Evolutionary conservation across 2,888 invertebrate genomes (phyloP), one percentile per base, ranked within the genome.

Genomic region (Netelia inedita): DNA sequence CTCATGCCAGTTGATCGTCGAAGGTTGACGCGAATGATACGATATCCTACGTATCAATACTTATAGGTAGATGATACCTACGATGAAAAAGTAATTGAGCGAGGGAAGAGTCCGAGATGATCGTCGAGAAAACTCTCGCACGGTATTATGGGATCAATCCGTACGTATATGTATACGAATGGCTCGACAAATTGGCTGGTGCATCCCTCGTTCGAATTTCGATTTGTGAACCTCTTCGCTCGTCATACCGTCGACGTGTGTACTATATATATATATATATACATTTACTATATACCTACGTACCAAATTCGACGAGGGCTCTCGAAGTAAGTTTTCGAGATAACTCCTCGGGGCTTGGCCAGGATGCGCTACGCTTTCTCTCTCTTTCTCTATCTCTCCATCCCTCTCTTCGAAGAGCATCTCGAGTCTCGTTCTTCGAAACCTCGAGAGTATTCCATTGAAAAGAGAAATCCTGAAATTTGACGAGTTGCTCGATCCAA

Each of bases 311-410:
- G 83, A 53, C 68, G 73, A 75, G 78, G 66, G 41, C 21, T 78
- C 76, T 63, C 76, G 81, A 81, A 81, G 85, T 85, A 85, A 86
- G 78, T 86, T 86, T 83, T 61, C 73, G 59, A 74, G 68, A n/a
- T 75, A 78, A 82, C 61, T 78, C 72, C n/a, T 43, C 21, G 35
- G 65, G 55, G 14, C 65, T 46, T 78, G 59, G n/a, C 57, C n/a
- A 46, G 63, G 57, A 10, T 3, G 16, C 19, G 35, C 46, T 28
- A 16, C 66, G n/a, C 21, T 46, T 35, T 55, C 28, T 50, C 21
- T 23, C 66, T 71, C 59, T 65, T 50, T 41, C 16, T 61, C 43
- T n/a, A 53, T 23, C 61, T 35, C 57, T 65, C 19, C 35, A 57
- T 14, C 66, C 59, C 75, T 53, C n/a, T 57, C 21, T 73, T 14